A percentile compares a stretch with the other conserved stretches of the same genome.
Conservation (phyloP, 2,797 vertebrate species). For the Crax fasciolata region DNA sequence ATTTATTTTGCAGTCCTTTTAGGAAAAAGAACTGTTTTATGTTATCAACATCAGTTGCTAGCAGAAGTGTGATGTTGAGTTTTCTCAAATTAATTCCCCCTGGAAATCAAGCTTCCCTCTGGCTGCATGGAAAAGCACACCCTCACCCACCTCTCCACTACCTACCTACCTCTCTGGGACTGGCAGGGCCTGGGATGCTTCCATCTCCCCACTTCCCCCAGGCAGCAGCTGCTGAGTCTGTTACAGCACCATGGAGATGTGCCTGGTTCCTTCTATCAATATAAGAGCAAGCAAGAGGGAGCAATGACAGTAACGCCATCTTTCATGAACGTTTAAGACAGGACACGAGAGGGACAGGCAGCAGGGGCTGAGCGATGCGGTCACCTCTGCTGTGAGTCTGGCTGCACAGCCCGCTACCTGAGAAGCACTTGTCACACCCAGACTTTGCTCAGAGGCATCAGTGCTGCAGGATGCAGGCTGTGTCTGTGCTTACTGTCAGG, state of each 20-base stretch:
- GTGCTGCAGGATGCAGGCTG: accelerated
- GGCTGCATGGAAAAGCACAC: background rate
- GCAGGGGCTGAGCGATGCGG: no score
- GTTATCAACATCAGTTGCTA: background rate
- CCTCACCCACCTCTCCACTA: background rate
- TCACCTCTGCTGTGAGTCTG: background rate
- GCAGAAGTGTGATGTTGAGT: background rate
- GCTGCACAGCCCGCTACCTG: accelerated
- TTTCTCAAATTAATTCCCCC: constrained; percentile 59
- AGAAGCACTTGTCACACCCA: background rate
- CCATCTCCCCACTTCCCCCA: constrained; percentile 16
- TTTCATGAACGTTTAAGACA: background rate
- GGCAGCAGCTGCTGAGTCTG: background rate
- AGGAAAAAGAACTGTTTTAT: constrained; percentile 9
- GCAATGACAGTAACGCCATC: background rate
- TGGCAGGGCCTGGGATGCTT: background rate
- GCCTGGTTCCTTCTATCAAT: background rate
- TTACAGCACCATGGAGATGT: background rate
- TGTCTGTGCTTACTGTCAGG: background rate
- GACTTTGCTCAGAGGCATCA: background rate
- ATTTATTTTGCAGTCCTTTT: constrained; percentile 2
- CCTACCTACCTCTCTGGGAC: background rate
- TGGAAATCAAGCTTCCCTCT: constrained; percentile 47
- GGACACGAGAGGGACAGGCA: no score
- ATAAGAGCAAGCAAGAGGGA: background rate